Percentiles rank a stretch among this genome's conserved stretches.
phyloP scores from a whole-genome alignment of 2,797 vertebrate genomes.

The Calcarius lapponicus region DNA sequence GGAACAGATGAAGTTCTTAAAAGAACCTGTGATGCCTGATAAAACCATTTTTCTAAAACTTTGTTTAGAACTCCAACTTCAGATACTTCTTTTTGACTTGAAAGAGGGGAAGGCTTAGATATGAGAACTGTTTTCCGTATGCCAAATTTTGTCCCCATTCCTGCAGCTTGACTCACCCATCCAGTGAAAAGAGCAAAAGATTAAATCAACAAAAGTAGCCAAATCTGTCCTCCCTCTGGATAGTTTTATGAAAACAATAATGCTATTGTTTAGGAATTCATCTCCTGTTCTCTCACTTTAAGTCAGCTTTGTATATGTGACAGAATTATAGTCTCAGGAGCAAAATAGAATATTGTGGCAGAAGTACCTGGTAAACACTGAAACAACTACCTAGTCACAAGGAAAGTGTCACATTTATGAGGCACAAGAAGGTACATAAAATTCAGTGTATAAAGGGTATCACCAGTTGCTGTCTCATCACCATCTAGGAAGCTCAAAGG shows the following conservation, averaged over 20 bases:
- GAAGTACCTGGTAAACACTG: not conserved
- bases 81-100: not conserved
- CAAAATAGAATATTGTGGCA: not conserved
- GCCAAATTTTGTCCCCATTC: not conserved
- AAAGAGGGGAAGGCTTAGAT: not conserved
- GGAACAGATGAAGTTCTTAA: not conserved
- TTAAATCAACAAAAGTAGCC: not conserved
- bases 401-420: not conserved
- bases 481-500: not conserved
- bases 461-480: not conserved
- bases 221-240: not conserved
- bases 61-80: not conserved
- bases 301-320: not conserved
- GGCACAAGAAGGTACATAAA: not conserved
- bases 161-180: not conserved
- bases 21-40: not conserved
- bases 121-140: not conserved
- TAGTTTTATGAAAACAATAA: not conserved
- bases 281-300: not conserved
- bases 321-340: not conserved
- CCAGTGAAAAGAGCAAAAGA: not conserved
- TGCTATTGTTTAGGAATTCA: not conserved
- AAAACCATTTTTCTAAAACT: slow-evolving; percentile 20
- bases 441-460: not conserved
- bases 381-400: not conserved